A percentile compares a stretch with the other conserved stretches of the same genome.
Evolutionary conservation across 2,113 vertebrate species (phyloP).

Genomic region (Misgurnus mizolepis): DNA sequence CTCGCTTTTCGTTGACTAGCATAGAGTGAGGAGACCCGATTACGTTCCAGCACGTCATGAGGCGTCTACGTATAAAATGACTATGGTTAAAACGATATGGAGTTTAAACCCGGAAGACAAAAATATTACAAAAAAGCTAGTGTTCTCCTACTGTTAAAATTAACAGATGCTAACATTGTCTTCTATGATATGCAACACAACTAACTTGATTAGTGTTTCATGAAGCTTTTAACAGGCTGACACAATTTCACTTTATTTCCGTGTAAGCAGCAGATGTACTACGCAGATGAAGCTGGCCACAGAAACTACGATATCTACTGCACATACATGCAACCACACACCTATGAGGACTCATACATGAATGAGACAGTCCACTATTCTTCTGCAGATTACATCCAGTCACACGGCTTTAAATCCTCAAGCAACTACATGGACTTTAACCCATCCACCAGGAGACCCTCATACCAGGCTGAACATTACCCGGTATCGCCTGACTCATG

Average conservation of each 20-base stretch:
- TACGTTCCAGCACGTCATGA: too few relatives aligned
- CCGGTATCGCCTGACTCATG: constrained; percentile 96
- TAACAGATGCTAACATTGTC: too few relatives aligned
- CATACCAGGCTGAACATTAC: constrained; percentile 93
- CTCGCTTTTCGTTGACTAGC: too few relatives aligned
- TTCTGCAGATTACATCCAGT: constrained; percentile 83
- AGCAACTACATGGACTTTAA: constrained; percentile 98
- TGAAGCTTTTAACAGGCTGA: too few relatives aligned
- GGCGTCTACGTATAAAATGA: too few relatives aligned
- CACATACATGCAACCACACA: constrained; percentile 89
- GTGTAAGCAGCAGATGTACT: constrained; percentile 81
- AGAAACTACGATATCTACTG: constrained; percentile 93
- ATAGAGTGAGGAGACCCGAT: too few relatives aligned
- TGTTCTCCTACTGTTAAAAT: too few relatives aligned
- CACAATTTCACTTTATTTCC: neutral
- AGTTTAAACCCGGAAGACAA: too few relatives aligned
- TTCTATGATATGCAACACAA: too few relatives aligned
- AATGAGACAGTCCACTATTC: constrained; percentile 90
- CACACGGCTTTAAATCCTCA: constrained; percentile 88
- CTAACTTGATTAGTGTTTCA: too few relatives aligned
- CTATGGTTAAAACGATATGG: too few relatives aligned
- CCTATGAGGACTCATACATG: constrained; percentile 90
- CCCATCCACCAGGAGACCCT: constrained; percentile 89
- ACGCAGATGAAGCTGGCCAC: constrained; percentile 81
- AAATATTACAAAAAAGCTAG: too few relatives aligned